Base-by-base conservation (phyloP, 2,888 invertebrate genomes). In the Steinernema hermaphroditum region DNA sequence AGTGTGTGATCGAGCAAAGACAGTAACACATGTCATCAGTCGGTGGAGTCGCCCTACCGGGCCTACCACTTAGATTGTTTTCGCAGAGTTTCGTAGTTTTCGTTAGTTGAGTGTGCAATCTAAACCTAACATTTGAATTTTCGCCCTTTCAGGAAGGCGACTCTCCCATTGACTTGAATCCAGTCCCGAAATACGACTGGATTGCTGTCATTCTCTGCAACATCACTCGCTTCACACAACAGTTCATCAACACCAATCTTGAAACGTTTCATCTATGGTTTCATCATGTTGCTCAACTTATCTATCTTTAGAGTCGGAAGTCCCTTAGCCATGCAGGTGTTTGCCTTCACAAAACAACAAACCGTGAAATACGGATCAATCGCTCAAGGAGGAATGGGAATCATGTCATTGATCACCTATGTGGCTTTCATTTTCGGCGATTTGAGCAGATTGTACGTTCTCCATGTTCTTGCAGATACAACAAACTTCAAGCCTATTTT, bases 281-380 rank as follows among this genome's bases (percentile, higher is more conserved):
- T n/a, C n/a, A n/a, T n/a, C n/a, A n/a, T n/a, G n/a, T 16, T 19
- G 4, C 22, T 46, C 4, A 19, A n/a, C 6, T 46, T 16, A 19
- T n/a, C n/a, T 19, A 46, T 9, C 16, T 79, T 62, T 54, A 78
- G 80, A 49, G 74, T 83, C 70, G 87, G 84, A 6, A 85, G 88
- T 12, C 87, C 88, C 0, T 77, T 87, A n/a, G 81, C 86, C 0
- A 88, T 88, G 87, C 85, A 87, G 70, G 87, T 88, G 87, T 88
- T 87, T 78, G 84, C 82, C 4, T 87, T 87, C 87, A 84, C 81
- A 2, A 86, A 87, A 70, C 71, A 81, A 2, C 76, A 86, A 27
- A 86, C 88, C 12, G 87, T 88, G 0, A 73, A 83, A 19, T 86
- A 86, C 72, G 84, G 84, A 54, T 87, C 88, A 4, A 75, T 87